Conservation (phyloP, 2,888 invertebrate species). For the Apeira syringaria region DNA sequence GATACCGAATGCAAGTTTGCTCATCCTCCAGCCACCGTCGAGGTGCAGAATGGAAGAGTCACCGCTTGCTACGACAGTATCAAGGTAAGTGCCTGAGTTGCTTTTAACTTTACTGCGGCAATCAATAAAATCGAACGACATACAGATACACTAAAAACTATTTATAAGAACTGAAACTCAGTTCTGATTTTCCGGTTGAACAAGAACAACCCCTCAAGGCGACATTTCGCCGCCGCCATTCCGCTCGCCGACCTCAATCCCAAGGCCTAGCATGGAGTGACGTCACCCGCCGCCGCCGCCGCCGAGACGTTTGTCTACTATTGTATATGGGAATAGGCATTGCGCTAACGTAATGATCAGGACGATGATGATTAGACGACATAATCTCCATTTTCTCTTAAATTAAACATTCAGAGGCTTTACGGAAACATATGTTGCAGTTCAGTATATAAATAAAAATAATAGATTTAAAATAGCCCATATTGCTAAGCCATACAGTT, state of each 20-base stretch:
- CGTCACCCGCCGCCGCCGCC: conserved; percentile 64
- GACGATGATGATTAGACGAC: conserved; percentile 64
- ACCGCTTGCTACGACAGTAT: conserved; percentile 99
- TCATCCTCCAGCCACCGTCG: conserved; percentile 99
- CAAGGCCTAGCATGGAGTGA: conserved; percentile 75
- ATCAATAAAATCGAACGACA: not conserved
- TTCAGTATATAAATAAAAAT: too few relatives aligned
- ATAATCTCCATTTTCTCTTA: conserved; percentile 2
- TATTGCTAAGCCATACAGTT: too few relatives aligned
- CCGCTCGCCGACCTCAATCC: conserved; percentile 75
- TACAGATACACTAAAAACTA: conserved; percentile 6
- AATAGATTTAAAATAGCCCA: too few relatives aligned
- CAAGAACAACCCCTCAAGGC: conserved; percentile 63
- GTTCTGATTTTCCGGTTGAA: conserved; percentile 52
- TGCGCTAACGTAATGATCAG: conserved; percentile 65
- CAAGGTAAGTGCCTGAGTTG: conserved; percentile 90
- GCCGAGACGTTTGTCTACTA: conserved; percentile 51
- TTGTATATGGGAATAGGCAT: conserved; percentile 74
- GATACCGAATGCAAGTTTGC: conserved; percentile 99
- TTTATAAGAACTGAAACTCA: conserved; percentile 38
- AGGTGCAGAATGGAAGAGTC: conserved; percentile 99
- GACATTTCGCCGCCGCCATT: conserved; percentile 71
- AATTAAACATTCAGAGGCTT: conserved; percentile 2
- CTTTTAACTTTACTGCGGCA: not conserved
- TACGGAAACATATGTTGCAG: too few relatives aligned